These are phyloP conservation scores for Galerucella nymphaeae DNA, from an alignment of 2,888 invertebrate species.

Conservation along the genomic window DNA sequence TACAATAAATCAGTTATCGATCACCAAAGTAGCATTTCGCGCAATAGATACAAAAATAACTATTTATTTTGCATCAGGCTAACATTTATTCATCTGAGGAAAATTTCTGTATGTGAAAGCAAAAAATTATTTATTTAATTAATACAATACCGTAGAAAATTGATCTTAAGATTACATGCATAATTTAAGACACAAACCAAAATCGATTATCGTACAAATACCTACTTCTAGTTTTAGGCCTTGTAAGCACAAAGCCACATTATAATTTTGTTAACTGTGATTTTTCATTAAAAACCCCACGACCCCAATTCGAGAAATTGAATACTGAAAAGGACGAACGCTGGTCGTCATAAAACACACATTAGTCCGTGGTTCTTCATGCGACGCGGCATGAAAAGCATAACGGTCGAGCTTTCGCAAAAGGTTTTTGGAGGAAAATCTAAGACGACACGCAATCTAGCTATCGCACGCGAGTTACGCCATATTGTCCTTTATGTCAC, in stretches of 20 bases:
- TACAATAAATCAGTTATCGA: too few species aligned
- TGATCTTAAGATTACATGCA: background rate
- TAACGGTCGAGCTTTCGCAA: slow-evolving; percentile 53
- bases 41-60: too few species aligned
- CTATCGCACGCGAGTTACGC: slow-evolving; percentile 65
- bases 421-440: slow-evolving; percentile 51
- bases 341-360: slow-evolving; percentile 40
- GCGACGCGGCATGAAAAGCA: slow-evolving; percentile 55
- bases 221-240: background rate
- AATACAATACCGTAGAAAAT: background rate
- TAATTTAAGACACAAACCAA: background rate
- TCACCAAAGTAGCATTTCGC: too few species aligned
- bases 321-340: slow-evolving; percentile 35
- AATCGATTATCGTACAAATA: background rate
- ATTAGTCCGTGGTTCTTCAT: slow-evolving; percentile 33
- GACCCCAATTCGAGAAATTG: slow-evolving; percentile 28
- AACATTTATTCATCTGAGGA: too few species aligned
- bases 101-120: too few species aligned
- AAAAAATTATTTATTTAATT: background rate
- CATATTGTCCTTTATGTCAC: slow-evolving; percentile 64
- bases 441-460: slow-evolving; percentile 64
- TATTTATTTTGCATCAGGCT: too few species aligned
- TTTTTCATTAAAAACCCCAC: background rate
- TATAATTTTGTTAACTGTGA: background rate
- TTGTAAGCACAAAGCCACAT: background rate